Base-by-base conservation (phyloP, 2,113 vertebrate genomes). In the Pseudopodoces humilis region DNA sequence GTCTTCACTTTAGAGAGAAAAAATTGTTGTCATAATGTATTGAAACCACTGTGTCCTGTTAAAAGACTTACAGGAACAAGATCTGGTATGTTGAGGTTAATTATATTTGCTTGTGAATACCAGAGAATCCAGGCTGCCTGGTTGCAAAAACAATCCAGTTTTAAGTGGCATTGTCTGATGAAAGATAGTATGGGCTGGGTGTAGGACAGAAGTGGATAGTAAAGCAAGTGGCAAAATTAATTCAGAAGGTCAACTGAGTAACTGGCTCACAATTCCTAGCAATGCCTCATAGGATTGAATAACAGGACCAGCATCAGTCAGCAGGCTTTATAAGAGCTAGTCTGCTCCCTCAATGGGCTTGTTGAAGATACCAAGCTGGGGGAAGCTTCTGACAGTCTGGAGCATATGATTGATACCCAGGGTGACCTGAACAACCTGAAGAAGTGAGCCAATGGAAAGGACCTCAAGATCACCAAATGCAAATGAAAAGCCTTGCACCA, bases 61-160 rank as follows among this genome's bases (percentile, higher is more conserved):
- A 47, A 14, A 68, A 33, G 44, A 63, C 23, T 63, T 41, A 75
- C 20, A 70, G 33, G 18, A 22, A 77, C 25, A 83, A 63, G 21
- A 28, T 30, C 27, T 0, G 0, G 1, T 53, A 31, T 12, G n/a
- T 55, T 21, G 22, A 53, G 39, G 33, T 6, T 47, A 56, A 64
- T 56, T 77, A 50, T n/a, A 62, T 81, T 64, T 83, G 13, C 7
- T 35, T 69, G 13, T 76, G 46, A 15, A 39, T 76, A 11, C 37
- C 17, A 37, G 9, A 37, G 12, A 11, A 35, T 21, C 13, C 33
- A 59, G 24, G 13, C 27, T 88, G 10, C 2, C 22, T 70, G 21
- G 14, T 35, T 43, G 19, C n/a, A 37, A 72, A 74, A 85, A 5
- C 22, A 62, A 18, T 56, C 41, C 16, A 15, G 7, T 65, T 41